Percentiles rank a stretch among this genome's conserved stretches.
Conservation (phyloP, 2,888 invertebrate genomes). For the Sabatieria punctata region DNA sequence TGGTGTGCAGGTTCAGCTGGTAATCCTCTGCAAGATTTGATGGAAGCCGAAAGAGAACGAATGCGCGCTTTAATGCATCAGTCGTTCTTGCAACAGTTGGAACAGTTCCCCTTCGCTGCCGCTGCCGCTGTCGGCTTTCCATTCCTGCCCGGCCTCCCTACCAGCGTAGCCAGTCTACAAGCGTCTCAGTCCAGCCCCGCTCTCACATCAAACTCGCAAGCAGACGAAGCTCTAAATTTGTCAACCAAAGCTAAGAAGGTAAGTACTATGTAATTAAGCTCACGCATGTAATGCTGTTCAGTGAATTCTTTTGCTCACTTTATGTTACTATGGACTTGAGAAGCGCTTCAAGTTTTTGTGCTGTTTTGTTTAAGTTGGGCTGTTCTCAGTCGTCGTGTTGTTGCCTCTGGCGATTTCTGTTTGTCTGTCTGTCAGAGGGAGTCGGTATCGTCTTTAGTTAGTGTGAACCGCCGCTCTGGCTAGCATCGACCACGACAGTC, state of each 20-base stretch:
- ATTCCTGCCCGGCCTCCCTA: slow-evolving; percentile 5
- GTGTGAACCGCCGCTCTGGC: no score
- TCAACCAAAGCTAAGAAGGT: slow-evolving; percentile 12
- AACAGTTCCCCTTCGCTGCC: slow-evolving; percentile 1
- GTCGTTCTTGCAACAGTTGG: slow-evolving; percentile 17
- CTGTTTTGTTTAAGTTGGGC: no score
- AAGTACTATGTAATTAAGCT: slow-evolving; percentile 1
- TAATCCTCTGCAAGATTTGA: slow-evolving; percentile 10
- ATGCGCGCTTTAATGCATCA: slow-evolving; percentile 24
- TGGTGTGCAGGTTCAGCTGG: background rate
- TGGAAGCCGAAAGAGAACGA: slow-evolving; percentile 16
- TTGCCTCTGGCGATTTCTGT: no score
- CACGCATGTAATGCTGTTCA: background rate
- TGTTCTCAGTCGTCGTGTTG: no score
- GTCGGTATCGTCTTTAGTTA: no score
- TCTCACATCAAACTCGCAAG: background rate
- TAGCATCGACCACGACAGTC: no score
- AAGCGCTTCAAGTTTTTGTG: no score
- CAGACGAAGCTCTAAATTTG: slow-evolving; percentile 15
- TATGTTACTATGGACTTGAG: background rate
- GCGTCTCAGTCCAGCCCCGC: background rate
- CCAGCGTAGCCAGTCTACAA: slow-evolving; percentile 7
- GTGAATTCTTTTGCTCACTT: background rate
- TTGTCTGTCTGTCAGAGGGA: no score
- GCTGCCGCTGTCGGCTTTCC: background rate